phyloP scores from a whole-genome alignment of 2,113 vertebrate species.

The Oryzias woworae region DNA sequence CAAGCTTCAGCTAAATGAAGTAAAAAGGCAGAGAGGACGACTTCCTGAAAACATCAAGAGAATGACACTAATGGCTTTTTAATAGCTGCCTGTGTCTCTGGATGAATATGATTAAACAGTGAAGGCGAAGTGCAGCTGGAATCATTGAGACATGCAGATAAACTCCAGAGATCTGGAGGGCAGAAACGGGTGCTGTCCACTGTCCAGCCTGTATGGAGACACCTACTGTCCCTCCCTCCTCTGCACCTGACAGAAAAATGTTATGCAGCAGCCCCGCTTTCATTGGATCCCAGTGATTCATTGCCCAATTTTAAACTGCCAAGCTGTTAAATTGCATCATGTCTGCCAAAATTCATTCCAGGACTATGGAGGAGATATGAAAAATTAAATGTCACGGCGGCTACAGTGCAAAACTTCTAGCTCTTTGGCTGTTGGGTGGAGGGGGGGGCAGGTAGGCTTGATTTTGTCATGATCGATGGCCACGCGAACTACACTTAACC shows the following conservation, averaged over 20 bases:
- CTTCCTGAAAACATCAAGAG: not conserved
- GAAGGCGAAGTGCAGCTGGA: conserved; percentile 37
- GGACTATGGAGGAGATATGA: conserved; percentile 99
- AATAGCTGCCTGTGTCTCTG: conserved; percentile 1
- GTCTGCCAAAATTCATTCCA: conserved; percentile 99
- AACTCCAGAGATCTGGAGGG: conserved; percentile 7
- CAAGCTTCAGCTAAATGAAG: not conserved
- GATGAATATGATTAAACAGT: conserved; percentile 9
- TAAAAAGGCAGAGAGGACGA: not conserved
- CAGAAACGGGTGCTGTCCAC: conserved; percentile 67
- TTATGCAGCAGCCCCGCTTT: conserved; percentile 95
- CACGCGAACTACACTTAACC: conserved; percentile 98
- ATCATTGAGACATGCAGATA: conserved; percentile 11
- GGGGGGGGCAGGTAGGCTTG: conserved; percentile 86
- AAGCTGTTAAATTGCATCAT: conserved; percentile 99
- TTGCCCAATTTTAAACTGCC: conserved; percentile 99
- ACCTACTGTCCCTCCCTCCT: conserved; percentile 31
- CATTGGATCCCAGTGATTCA: conserved; percentile 99
- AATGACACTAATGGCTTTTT: not conserved
- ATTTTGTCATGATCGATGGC: conserved; percentile 99
- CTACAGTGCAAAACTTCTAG: conserved; percentile 99
- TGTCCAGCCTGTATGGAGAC: conserved; percentile 75
- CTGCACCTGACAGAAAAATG: conserved; percentile 86
- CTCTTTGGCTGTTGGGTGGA: conserved; percentile 80
- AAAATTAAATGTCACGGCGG: conserved; percentile 99